Base-by-base conservation (phyloP, 1,140 invertebrate genomes). In the Hycleus cichorii region DNA sequence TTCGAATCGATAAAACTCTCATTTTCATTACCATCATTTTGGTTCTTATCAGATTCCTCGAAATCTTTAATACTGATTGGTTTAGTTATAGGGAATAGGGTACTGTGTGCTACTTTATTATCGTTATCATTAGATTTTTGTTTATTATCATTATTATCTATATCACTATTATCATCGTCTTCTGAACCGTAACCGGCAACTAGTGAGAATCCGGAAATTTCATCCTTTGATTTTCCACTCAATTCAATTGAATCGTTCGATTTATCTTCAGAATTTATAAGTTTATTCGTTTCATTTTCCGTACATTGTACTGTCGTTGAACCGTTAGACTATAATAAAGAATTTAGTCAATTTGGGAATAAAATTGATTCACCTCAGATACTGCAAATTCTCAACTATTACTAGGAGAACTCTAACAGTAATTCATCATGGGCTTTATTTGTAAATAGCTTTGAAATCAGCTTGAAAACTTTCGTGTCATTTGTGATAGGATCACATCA, bases 141-240 rank as follows among this genome's bases (percentile, higher is more conserved):
- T 32, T 32, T 7, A 32, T 32, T 32, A 32, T 32, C 7, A 1
- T 5, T 7, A 32, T 7, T 32, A 32, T 32, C 18, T 51, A 59
- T 56, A 47, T 66, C 57, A 10, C 46, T 54, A 49, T 79, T 76
- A 6, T 80, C 75, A 27, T 81, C 80, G 27, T 67, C 67, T n/a
- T 81, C 80, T 3, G 78, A 80, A 57, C 80, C 78, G 49, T 82
- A 81, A 44, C 79, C 78, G 27, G 80, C 78, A n/a, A 83, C 77
- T 32, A 83, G 65, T 1, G 80, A 80, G 50, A 80, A 73, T n/a
- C 69, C 69, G 7, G 63, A 61, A 18, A 64, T 51, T 8, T 55
- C 51, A 32, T 44, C 49, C 26, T 39, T 59, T 56, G 8, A 52
- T 62, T 46, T 60, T 54, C 60, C 44, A 18, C 18, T 18, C 18